A percentile compares a stretch with the other conserved stretches of the same genome.
Conservation (phyloP, 2,888 invertebrate genomes). For the Aradus depressus region DNA sequence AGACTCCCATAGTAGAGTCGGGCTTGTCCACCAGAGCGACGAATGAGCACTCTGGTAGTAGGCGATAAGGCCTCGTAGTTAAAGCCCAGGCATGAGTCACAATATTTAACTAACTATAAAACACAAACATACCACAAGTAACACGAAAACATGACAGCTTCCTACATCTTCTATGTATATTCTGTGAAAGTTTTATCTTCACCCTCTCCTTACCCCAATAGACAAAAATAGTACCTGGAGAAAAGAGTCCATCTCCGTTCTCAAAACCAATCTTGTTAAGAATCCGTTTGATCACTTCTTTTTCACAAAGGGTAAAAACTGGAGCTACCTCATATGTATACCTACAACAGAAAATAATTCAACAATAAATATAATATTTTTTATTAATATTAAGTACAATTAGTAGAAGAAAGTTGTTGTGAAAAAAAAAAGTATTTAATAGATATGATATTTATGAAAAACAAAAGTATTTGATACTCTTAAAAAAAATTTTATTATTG, state of each 20-base stretch:
- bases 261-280: conserved; percentile 49
- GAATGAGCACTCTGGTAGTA: no score
- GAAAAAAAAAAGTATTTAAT: not conserved
- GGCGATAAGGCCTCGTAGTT: no score
- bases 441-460: not conserved
- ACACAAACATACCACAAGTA: no score
- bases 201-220: no score
- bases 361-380: not conserved
- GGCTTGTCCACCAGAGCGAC: no score
- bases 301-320: conserved; percentile 63
- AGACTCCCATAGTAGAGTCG: no score
- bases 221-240: conserved; percentile 35
- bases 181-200: no score
- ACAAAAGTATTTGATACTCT: not conserved
- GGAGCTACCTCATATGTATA: conserved; percentile 75
- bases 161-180: no score
- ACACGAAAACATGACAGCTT: no score
- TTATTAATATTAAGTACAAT: not conserved
- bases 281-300: conserved; percentile 49
- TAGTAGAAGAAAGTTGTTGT: not conserved
- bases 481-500: not conserved
- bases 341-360: conserved; percentile 38
- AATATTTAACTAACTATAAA: no score
- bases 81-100: no score
- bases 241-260: conserved; percentile 57